A percentile compares a stretch with the other conserved stretches of the same genome.
Conservation (phyloP, 1,140 invertebrate genomes). For the Eriocheir sinensis region DNA sequence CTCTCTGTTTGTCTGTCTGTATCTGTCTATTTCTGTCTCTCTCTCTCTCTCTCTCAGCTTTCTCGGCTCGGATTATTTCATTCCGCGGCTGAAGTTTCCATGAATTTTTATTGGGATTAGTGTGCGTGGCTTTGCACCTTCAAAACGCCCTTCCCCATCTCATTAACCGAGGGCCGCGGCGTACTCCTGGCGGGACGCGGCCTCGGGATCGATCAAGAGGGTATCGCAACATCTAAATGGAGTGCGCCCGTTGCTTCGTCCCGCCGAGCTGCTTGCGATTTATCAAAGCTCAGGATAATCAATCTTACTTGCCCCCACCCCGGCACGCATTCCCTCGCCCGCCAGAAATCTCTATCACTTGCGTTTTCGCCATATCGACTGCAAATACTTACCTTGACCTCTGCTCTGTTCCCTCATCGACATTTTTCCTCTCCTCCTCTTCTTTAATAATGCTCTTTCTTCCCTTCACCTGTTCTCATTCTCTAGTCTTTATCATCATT, state of each 20-base stretch:
- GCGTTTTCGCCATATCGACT: not conserved
- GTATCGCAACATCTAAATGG: conserved; percentile 31
- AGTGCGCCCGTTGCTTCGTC: not conserved
- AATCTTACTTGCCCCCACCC: not conserved
- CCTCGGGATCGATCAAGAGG: conserved; percentile 15
- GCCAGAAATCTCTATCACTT: not conserved
- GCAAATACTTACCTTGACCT: not conserved
- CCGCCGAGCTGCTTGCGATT: conserved; percentile 11
- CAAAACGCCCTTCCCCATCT: conserved; percentile 42
- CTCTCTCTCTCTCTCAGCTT: not conserved
- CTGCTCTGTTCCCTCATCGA: too few species aligned
- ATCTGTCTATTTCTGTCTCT: not conserved
- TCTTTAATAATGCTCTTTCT: not conserved
- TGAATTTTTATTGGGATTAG: conserved; percentile 70
- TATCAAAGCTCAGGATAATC: conserved; percentile 9
- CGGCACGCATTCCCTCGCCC: not conserved
- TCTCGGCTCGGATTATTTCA: conserved; percentile 38
- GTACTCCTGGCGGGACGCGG: not conserved
- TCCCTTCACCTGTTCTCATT: not conserved
- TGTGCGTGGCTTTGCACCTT: conserved; percentile 44
- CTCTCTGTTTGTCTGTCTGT: too few species aligned
- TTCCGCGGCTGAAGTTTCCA: conserved; percentile 26
- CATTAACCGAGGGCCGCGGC: conserved; percentile 33
- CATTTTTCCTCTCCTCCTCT: too few species aligned
- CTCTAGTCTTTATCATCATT: too few species aligned